Evolutionary conservation across 2,888 invertebrate species (phyloP), one percentile per base, ranked within the genome.

Genomic region (Cylloceria caligata): DNA sequence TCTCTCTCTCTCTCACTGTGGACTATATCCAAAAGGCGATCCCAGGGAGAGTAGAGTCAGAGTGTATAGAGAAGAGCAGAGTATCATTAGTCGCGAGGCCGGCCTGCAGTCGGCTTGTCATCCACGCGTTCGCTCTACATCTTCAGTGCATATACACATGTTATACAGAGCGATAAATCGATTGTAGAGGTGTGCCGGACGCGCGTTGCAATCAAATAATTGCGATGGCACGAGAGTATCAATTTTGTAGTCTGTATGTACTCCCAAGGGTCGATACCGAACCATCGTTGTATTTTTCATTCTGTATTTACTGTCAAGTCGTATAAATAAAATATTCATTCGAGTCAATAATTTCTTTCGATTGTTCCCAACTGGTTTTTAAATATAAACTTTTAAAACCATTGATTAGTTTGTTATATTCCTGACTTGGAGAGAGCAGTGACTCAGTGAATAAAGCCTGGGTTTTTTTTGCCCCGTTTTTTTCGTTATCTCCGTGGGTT

Each of bases 91-190:
- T 67, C 42, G 67, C 67, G 65, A 75, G 75, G 67, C 65, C 67
- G 42, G 30, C 9, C 34, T 49, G 45, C 39, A 16, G 34, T 42
- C 71, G 19, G 47, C 30, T 57, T 55, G 65, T 36, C 27, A 45
- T 16, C 45, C 69, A 80, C 55, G 68, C 60, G 52, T 62, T 52
- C 52, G 49, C 64, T 55, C 55, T 49, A 21, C 67, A 65, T 69
- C 69, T 36, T 60, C 16, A 52, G 24, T 69, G 13, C 39, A 42
- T 47, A 55, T 76, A 76, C 71, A 68, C 67, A 42, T 67, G 62
- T 52, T 67, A 30, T 36, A 24, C 72, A 67, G 42, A 68, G 36
- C 77, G 77, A 81, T 81, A 81, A 81, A 81, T 77, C 81, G 81
- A 77, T 77, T 52, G 19, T 68, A 19, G 39, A 62, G 76, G 68